Base-by-base conservation (phyloP, 2,797 vertebrate species). In the Denticeps clupeoides region DNA sequence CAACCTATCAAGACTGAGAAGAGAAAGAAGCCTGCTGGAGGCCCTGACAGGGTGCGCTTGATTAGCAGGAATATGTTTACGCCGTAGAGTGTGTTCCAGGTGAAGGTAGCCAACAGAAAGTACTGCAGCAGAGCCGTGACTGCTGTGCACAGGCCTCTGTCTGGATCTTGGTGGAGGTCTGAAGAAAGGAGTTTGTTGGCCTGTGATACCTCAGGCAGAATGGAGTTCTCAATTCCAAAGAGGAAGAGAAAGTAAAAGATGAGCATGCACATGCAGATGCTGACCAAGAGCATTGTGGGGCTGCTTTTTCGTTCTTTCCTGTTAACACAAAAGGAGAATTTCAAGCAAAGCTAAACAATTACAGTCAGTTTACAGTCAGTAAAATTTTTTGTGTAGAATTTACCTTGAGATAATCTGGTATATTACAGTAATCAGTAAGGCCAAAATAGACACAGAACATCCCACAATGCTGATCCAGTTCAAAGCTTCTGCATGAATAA, bases 201-300 rank as follows among this genome's bases (percentile, higher is more conserved):
- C 0, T 3, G 3, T 1, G 3, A 7, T 4, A 8, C 1, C n/a
- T n/a, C n/a, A n/a, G n/a, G n/a, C n/a, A n/a, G n/a, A 2, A 37
- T 37, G 4, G 59, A 21, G 38, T 82, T 87, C 49, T 74, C 60
- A 7, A 70, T 79, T 28, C 81, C 84, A 31, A 66, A 63, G 50
- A 84, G 46, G 55, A 86, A 88, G 60, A 79, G 65, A 25, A 82
- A 70, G 60, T 81, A 87, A 62, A 87, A 87, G 57, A 78, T 55
- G n/a, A 80, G 57, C 74, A 85, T 60, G 4, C 78, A 78, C 18
- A 47, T 4, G 18, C 66, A 87, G 38, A 87, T 59, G 55, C 63
- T 79, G 55, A 80, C 72, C 47, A 80, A 41, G 1, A 82, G 64
- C 16, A 78, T 54, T 0, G 53, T 82, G 2, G 71, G 19, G 27